These are phyloP conservation scores for Peribatodes rhomboidaria DNA, from an alignment of 2,888 invertebrate genomes.

Conservation along the genomic window DNA sequence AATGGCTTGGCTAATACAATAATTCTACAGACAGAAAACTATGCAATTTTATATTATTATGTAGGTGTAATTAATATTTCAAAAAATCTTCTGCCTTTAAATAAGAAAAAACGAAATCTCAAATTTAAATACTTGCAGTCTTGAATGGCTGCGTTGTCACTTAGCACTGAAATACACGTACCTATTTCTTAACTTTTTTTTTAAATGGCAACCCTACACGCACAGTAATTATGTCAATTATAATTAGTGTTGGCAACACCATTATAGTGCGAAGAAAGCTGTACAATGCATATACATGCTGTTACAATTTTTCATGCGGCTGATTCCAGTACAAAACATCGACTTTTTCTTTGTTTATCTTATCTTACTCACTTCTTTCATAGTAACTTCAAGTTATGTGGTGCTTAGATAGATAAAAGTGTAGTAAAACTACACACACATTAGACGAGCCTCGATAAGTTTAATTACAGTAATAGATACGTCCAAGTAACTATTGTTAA, in stretches of 20 bases:
- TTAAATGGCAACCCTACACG: conserved; percentile 21
- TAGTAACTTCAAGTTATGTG: conserved; percentile 5
- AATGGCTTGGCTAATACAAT: no score
- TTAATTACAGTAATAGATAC: conserved; percentile 3
- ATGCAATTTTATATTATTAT: no score
- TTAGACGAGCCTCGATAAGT: conserved; percentile 1
- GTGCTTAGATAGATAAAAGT: conserved; percentile 9
- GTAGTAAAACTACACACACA: conserved; percentile 5
- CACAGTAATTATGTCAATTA: conserved; percentile 62
- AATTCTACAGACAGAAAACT: no score
- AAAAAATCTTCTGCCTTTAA: no score
- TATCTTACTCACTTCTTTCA: conserved; percentile 24
- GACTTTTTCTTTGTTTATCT: conserved; percentile 33
- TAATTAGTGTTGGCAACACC: conserved; percentile 62
- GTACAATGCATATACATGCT: conserved; percentile 31
- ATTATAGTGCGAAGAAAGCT: conserved; percentile 47
- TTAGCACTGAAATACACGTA: no score
- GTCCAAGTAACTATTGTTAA: neutral
- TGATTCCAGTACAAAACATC: conserved; percentile 25
- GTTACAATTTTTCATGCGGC: conserved; percentile 39
- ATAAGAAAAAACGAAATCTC: no score
- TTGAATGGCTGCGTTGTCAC: neutral
- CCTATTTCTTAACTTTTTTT: neutral
- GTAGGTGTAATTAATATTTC: no score
- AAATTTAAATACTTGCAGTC: no score